phyloP scores from a whole-genome alignment of 2,888 invertebrate genomes.

The Entomobrya multifasciata region DNA sequence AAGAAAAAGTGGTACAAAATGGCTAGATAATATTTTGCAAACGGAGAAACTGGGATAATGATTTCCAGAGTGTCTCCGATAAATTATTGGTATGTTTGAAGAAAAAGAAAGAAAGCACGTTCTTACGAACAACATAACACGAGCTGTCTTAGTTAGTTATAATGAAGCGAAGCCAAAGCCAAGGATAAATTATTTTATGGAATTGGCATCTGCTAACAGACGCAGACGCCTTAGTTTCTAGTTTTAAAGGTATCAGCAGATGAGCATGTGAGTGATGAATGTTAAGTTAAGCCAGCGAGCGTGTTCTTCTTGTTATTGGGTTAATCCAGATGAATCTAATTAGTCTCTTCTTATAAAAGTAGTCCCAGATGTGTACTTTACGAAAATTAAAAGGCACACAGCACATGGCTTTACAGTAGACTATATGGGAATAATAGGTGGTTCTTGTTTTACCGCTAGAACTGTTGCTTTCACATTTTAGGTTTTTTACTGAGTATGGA shows the following conservation, averaged over 20 bases:
- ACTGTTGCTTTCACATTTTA: too few relatives aligned
- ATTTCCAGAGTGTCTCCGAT: background rate
- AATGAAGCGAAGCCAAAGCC: background rate
- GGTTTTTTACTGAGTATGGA: too few relatives aligned
- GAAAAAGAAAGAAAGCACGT: background rate
- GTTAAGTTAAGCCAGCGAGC: too few relatives aligned
- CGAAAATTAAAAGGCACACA: constrained; percentile 25
- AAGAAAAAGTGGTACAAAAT: background rate
- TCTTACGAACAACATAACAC: too few relatives aligned
- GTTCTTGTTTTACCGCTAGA: too few relatives aligned
- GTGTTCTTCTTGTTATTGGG: background rate
- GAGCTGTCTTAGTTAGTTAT: too few relatives aligned
- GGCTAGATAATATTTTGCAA: background rate
- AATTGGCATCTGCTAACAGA: constrained; percentile 10
- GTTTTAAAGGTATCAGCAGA: background rate
- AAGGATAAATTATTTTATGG: background rate
- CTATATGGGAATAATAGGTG: too few relatives aligned
- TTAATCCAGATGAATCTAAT: constrained; percentile 7
- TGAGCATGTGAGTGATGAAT: background rate
- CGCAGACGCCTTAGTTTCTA: background rate
- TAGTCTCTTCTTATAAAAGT: background rate
- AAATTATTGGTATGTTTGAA: background rate
- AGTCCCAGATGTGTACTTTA: constrained; percentile 13
- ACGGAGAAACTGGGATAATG: constrained; percentile 14
- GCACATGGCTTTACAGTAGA: too few relatives aligned